Conservation (phyloP, 1,140 invertebrate species). For the Pseudomyrmex dendroicus region DNA sequence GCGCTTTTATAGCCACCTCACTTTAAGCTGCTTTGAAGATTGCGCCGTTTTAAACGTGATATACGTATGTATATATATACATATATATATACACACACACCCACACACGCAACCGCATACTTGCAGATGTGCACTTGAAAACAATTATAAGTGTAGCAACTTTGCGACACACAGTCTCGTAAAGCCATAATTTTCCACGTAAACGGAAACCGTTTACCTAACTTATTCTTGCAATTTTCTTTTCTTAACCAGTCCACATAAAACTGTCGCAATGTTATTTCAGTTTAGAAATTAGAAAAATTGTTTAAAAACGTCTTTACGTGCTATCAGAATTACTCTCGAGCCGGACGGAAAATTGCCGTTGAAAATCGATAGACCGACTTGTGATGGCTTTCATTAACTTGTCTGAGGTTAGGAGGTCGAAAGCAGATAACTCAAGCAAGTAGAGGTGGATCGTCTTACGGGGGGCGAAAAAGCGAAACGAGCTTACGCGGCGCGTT, state of each 20-base stretch:
- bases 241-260: not conserved
- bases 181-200: constrained; percentile 33
- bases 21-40: constrained; percentile 31
- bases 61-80: not conserved
- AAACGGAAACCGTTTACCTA: constrained; percentile 16
- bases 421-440: constrained; percentile 56
- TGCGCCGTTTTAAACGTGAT: constrained; percentile 45
- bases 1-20: constrained; percentile 43
- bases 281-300: not conserved
- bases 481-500: constrained; percentile 66
- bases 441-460: constrained; percentile 59
- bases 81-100: too few relatives aligned
- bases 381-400: constrained; percentile 57
- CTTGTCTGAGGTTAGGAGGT: constrained; percentile 57
- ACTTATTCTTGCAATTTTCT: not conserved
- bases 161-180: constrained; percentile 20
- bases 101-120: not conserved
- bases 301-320: too few relatives aligned
- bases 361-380: constrained; percentile 30
- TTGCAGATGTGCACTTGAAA: constrained; percentile 11
- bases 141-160: constrained; percentile 21
- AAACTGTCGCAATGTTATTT: constrained; percentile 4
- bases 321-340: too few relatives aligned
- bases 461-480: constrained; percentile 60
- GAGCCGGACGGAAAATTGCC: not conserved